Conservation (phyloP, 2,113 vertebrate genomes). For the Pangasianodon gigas region DNA sequence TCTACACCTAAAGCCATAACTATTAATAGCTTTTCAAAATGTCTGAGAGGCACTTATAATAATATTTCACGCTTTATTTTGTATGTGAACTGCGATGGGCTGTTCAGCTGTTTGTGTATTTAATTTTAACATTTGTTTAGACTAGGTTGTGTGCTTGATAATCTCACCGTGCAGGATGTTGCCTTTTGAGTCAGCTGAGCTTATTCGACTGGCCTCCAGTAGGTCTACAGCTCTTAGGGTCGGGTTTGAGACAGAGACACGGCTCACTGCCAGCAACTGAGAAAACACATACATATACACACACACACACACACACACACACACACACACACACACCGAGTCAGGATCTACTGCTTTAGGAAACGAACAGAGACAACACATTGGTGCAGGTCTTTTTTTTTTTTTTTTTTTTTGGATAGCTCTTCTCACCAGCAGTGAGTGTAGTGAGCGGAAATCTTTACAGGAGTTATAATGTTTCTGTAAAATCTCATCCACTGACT, state of each 20-base stretch:
- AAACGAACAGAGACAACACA: neutral
- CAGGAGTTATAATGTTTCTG: slow-evolving; percentile 80
- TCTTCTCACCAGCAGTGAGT: slow-evolving; percentile 80
- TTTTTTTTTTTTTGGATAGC: neutral
- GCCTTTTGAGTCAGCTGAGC: slow-evolving; percentile 78
- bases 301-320: neutral
- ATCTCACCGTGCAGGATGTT: slow-evolving; percentile 89
- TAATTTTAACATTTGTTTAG: neutral
- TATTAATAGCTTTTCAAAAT: neutral
- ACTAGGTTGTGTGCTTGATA: neutral
- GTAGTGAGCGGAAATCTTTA: slow-evolving; percentile 85
- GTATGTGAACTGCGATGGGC: neutral
- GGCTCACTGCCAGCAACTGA: slow-evolving; percentile 82
- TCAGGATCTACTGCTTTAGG: neutral
- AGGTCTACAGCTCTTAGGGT: slow-evolving; percentile 76
- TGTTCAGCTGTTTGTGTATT: neutral
- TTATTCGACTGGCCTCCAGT: slow-evolving; percentile 80
- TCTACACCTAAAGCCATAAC: neutral
- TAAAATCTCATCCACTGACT: slow-evolving; percentile 74
- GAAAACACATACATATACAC: neutral
- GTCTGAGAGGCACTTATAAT: neutral
- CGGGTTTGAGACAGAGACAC: slow-evolving; percentile 72
- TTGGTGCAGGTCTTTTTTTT: neutral
- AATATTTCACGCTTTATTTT: neutral
- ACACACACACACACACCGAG: neutral